Evolutionary conservation across 2,113 vertebrate genomes (phyloP), one percentile per base, ranked within the genome.

Genomic region (Leucopsar rothschildi): DNA sequence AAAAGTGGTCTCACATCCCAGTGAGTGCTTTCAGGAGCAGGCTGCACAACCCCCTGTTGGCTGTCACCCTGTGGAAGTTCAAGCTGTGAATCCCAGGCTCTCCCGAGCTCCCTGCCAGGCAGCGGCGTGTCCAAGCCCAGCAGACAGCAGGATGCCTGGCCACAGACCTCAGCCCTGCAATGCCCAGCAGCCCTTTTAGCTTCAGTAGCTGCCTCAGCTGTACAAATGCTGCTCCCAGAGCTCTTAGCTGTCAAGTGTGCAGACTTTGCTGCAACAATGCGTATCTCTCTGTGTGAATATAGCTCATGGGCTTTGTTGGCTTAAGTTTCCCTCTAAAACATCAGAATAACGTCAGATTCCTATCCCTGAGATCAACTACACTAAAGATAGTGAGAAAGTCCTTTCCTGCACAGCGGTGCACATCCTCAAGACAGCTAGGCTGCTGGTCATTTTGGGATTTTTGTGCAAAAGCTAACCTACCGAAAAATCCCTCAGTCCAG

Each of bases 111-210:
- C 45, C 4, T 86, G 37, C 60, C 87, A 49, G 64, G 50, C 42
- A 29, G 47, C 0, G 1, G 21, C 7, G 10, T 12, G 56, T 25
- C 49, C 0, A 0, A 92, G 39, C 39, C 84, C 18, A 11, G 57
- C 39, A 53, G 61, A 3, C 61, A 68, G 40, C 8, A 13, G 52
- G 21, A 31, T 52, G 53, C 42, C 82, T 85, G 90, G 49, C 40
- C 78, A 25, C 49, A 19, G n/a, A 10, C 40, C 55, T 79, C 56
- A 9, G 5, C 20, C 78, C 73, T 52, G 37, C 42, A 23, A 3
- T 1, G 20, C 20, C 59, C 64, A 10, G 25, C 5, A 11, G 29
- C 65, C 39, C 9, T 31, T 85, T 72, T 3, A 57, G 8, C 24
- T 69, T 57, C 50, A 27, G 18, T 2, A 27, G 9, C 45, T 25